Base-by-base conservation (phyloP, 2,113 vertebrate genomes). In the Connochaetes taurinus region DNA sequence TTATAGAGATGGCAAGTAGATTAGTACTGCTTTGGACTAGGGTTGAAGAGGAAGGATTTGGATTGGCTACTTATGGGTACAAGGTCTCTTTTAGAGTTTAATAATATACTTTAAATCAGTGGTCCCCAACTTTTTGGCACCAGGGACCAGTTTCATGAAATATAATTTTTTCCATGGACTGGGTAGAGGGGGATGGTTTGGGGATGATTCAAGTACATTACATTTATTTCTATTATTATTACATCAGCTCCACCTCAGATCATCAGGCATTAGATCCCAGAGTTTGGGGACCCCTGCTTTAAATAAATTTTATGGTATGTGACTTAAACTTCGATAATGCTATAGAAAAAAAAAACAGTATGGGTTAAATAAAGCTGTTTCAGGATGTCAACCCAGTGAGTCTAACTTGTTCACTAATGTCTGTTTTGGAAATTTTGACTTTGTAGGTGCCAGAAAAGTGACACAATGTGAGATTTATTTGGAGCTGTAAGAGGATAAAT, bases 321-420 rank as follows among this genome's bases (percentile, higher is more conserved):
- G 25, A 91, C 16, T 85, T 93, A 25, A 83, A 90, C 14, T 76
- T 90, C 31, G 90, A 88, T 91, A 88, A 95, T 83, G 2, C 29
- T 67, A 10, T 53, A 36, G 10, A 45, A n/a, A 52, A 40, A 71
- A 53, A 45, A 50, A 81, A 7, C 2, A 31, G 13, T 78, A 25
- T 84, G 47, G 94, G 10, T 95, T 91, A 91, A 93, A 87, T 93
- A 93, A 91, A 97, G 76, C 33, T 95, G 11, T 93, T 97, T 95
- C 47, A 89, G 36, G 60, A 89, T 86, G 43, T 76, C 47, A 85
- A 91, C 80, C 15, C 36, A 82, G 40, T 33, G 74, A 84, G 1
- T 87, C 10, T 33, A 71, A 25, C 8, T 67, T 87, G 12, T 82
- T 96, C 33, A 60, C 62, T 89, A 76, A 53, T 55, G 25, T 91